Conservation (phyloP, 1,140 invertebrate species). For the Acromyrmex echinatior region DNA sequence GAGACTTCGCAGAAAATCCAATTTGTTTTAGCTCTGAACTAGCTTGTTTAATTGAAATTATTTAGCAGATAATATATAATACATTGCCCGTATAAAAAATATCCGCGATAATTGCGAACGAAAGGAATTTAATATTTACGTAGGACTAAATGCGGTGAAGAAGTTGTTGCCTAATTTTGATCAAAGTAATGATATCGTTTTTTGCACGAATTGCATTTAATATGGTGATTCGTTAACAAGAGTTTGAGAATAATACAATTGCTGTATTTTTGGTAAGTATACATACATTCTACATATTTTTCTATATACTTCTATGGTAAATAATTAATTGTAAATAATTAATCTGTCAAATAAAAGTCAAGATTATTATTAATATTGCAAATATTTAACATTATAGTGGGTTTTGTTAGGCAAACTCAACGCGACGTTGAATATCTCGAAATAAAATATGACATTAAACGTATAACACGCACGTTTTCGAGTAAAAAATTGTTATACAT, state of each 20-base stretch:
- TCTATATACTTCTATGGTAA: not conserved
- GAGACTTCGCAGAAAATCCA: not conserved
- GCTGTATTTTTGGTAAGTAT: conserved; percentile 51
- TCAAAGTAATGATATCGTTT: conserved; percentile 15
- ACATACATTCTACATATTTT: conserved; percentile 31
- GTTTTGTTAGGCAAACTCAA: not conserved
- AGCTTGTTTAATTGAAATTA: not conserved
- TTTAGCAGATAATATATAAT: not conserved
- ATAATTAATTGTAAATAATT: not conserved
- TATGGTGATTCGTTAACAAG: conserved; percentile 51
- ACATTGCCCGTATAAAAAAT: not conserved
- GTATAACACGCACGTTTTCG: not conserved
- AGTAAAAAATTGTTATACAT: conserved; percentile 21
- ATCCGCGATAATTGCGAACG: not conserved
- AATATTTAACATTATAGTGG: conserved; percentile 14
- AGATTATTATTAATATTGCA: not conserved
- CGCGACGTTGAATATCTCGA: conserved; percentile 9
- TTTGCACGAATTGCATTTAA: conserved; percentile 35
- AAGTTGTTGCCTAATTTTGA: not conserved
- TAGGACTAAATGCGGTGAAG: conserved; percentile 1
- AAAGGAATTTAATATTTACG: not conserved
- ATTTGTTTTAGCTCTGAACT: conserved; percentile 27
- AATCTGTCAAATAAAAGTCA: not conserved
- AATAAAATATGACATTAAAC: conserved; percentile 16
- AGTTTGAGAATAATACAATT: conserved; percentile 37